Base-by-base conservation (phyloP, 2,113 vertebrate species). In the Rattus rattus region DNA sequence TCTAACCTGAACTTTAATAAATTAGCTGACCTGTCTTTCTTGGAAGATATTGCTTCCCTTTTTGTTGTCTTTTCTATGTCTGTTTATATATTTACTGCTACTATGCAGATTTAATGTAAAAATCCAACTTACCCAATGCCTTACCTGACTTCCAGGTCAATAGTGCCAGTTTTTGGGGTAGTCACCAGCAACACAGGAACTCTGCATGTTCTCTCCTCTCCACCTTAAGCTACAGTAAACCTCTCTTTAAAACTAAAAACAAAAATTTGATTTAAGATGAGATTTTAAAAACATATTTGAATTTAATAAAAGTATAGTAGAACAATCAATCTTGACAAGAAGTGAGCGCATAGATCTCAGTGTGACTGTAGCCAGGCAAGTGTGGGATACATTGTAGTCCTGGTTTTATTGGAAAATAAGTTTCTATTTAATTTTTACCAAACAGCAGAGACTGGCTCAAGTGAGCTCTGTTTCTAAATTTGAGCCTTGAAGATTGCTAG, bases 381-480 rank as follows among this genome's bases (percentile, higher is more conserved):
- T 69, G 20, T 90, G 87, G 65, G 47, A 54, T 87, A 85, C 43
- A 95, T 43, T 73, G 7, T 91, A 90, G 3, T 19, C 33, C 0
- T 52, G 0, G 63, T n/a, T 90, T 77, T 47, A 59, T 83, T 63
- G 47, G 73, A 92, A 79, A 81, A 30, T 30, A 90, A 22, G 20
- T 52, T 80, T 80, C 52, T 83, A 49, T 16, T 70, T 87, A 70
- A 52, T n/a, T 72, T 54, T 39, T 56, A 5, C 17, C 17, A 1
- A 63, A 49, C 12, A 19, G 19, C 47, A 30, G 14, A 93, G 76
- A 87, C 28, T 90, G 33, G 33, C 24, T 63, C 33, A n/a, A 92
- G 14, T 87, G 91, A 67, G 36, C 87, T 92, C 7, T 90, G 19
- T 85, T 90, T 96, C 84, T 94, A 56, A 90, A 75, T 61, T 69